Base-by-base conservation (phyloP, 2,113 vertebrate genomes). In the Odocoileus hemionus region DNA sequence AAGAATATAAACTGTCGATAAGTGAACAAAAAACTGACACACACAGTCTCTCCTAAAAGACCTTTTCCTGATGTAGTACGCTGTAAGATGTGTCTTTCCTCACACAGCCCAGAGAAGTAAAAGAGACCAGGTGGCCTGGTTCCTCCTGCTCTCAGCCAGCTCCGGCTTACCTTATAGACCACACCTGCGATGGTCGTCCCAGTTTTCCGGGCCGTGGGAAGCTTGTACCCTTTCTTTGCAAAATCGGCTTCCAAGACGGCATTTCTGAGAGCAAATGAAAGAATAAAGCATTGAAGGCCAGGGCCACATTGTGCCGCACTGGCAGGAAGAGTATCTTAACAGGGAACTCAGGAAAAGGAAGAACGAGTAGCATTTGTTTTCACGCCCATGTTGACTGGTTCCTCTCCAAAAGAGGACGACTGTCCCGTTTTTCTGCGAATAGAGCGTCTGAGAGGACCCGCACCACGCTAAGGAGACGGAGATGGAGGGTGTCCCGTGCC, bases 151-250 rank as follows among this genome's bases (percentile, higher is more conserved):
- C 25, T 15, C 0, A 30, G 43, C 33, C 55, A 7, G 58, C 6
- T 50, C 50, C n/a, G 0, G 28, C 97, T 98, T 97, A 99, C 99
- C 99, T 99, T 99, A 96, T 98, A 99, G 57, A 99, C 99, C 11
- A 99, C 76, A 0, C 99, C 99, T 61, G 99, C 99, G 95, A 99
- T 99, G 28, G 99, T 99, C 5, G 99, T 99, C 94, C 99, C 99
- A 0, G 99, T 99, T 98, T 99, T 99, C 47, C 99, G 99, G 50
- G 99, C 99, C 45, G 98, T 58, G 23, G 99, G 99, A 78, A 99
- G 95, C 15, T 98, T 99, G 93, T 97, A 98, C 15, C 99, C 99
- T 86, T 99, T 98, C 97, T 98, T 99, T 9, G 50, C 96, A 4
- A 99, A 98, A 89, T 99, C 99, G 8, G 98, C 97, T 97, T 99